phyloP scores from a whole-genome alignment of 2,113 vertebrate genomes.

The Ophiodon elongatus region DNA sequence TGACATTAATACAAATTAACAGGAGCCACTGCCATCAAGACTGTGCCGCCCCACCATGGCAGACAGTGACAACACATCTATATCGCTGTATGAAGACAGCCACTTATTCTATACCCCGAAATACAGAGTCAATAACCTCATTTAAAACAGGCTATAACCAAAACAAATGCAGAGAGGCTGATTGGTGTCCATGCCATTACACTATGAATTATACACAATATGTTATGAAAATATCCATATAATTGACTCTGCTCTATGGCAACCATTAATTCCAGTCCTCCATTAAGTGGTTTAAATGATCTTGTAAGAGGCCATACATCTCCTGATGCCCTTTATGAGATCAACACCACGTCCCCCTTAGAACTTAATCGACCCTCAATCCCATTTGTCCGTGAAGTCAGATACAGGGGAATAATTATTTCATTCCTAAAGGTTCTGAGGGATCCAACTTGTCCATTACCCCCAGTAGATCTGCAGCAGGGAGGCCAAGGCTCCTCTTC shows the following conservation, averaged over 20 bases:
- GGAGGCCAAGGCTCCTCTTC: conserved; percentile 61
- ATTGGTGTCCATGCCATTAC: conserved; percentile 72
- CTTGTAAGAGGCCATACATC: conserved; percentile 84
- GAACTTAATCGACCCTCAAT: conserved; percentile 81
- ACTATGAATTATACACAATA: conserved; percentile 80
- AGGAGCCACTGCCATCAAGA: conserved; percentile 68
- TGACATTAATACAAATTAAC: conserved; percentile 87
- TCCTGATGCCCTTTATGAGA: conserved; percentile 84
- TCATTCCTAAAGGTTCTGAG: conserved; percentile 76
- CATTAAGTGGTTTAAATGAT: conserved; percentile 85
- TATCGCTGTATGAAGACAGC: conserved; percentile 60
- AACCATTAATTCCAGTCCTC: conserved; percentile 82
- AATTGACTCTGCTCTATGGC: conserved; percentile 80
- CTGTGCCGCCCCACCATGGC: conserved; percentile 54
- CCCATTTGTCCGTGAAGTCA: conserved; percentile 78
- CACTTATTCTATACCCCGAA: conserved; percentile 56
- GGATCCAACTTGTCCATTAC: conserved; percentile 76
- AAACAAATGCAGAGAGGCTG: conserved; percentile 70
- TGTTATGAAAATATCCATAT: conserved; percentile 84
- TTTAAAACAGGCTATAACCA: conserved; percentile 75
- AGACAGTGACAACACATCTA: conserved; percentile 63
- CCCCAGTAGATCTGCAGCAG: conserved; percentile 58
- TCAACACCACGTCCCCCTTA: conserved; percentile 74
- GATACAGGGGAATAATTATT: conserved; percentile 77
- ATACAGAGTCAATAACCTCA: conserved; percentile 69